Percentiles rank a stretch among this genome's conserved stretches.
Evolutionary conservation across 2,113 vertebrate species (phyloP).

Genomic region (Bucco capensis): DNA sequence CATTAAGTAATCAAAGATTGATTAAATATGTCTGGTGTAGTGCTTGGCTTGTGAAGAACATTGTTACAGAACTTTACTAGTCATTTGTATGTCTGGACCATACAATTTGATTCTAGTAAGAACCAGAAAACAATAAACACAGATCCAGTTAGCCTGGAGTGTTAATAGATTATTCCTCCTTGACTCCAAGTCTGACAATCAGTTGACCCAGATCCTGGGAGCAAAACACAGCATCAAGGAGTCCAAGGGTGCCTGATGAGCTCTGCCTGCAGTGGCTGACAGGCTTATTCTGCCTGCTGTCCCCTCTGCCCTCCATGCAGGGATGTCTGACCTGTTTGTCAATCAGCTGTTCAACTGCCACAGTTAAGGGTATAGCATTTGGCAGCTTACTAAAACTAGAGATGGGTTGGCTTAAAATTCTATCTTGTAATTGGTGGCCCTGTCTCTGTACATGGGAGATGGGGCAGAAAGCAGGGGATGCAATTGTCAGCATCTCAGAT

Average conservation of each 20-base stretch:
- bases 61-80: neutral
- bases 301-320: neutral
- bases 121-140: neutral
- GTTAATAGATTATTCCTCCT: neutral
- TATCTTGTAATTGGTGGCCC: neutral
- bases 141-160: neutral
- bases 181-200: neutral
- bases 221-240: neutral
- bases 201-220: neutral
- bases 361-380: neutral
- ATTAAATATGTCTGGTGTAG: neutral
- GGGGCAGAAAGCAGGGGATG: neutral
- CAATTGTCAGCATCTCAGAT: neutral
- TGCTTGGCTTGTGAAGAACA: neutral
- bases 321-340: neutral
- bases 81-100: neutral
- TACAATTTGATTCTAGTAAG: neutral
- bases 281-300: neutral
- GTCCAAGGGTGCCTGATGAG: fast-evolving
- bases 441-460: too few relatives aligned
- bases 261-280: neutral
- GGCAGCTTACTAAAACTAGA: neutral
- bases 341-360: neutral
- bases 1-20: constrained; percentile 37
- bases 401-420: neutral